Evolutionary conservation across 2,797 vertebrate species (phyloP), one percentile per base, ranked within the genome.

Genomic region (Sparus aurata): DNA sequence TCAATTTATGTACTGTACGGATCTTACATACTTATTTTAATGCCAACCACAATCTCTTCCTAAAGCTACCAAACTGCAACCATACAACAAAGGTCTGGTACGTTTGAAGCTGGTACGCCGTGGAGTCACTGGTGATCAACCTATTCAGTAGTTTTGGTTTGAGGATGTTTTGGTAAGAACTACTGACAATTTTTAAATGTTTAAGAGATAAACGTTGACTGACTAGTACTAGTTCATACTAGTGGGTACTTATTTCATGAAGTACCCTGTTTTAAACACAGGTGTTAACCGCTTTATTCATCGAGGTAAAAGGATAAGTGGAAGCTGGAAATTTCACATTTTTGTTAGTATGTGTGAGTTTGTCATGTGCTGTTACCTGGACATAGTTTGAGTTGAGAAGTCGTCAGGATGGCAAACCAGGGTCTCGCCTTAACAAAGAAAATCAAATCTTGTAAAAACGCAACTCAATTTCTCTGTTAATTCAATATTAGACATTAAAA

Each of bases 341-440:
- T 25, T 11, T 22, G 53, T 59, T 5, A 30, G 34, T 1, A 22
- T 18, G 7, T 49, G 15, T 27, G 2, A 13, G 23, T 9, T 18
- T 22, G 20, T 27, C 17, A 9, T 41, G 34, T 49, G 47, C 1
- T 20, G 41, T 75, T 87, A 94, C 92, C 90, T 94, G 61, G 91
- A 93, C 93, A 94, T 93, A 3, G 93, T 93, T 20, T 92, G 89
- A 4, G 92, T 92, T 5, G 92, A 93, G 55, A 93, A 93, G 82
- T 94, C 93, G 0, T 92, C 92, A 9, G 90, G 83, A 17, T 93
- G 90, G n/a, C 64, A 79, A 10, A 93, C 94, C 52, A 88, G 73
- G 8, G 93, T 91, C 15, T 47, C 88, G 50, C 93, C 94, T 93
- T 22, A 2, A 54, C 4, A 38, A 38, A 27, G 18, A 45, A 10